Evolutionary conservation across 2,797 vertebrate species (phyloP).

Genomic region (Smutsia temminckii): DNA sequence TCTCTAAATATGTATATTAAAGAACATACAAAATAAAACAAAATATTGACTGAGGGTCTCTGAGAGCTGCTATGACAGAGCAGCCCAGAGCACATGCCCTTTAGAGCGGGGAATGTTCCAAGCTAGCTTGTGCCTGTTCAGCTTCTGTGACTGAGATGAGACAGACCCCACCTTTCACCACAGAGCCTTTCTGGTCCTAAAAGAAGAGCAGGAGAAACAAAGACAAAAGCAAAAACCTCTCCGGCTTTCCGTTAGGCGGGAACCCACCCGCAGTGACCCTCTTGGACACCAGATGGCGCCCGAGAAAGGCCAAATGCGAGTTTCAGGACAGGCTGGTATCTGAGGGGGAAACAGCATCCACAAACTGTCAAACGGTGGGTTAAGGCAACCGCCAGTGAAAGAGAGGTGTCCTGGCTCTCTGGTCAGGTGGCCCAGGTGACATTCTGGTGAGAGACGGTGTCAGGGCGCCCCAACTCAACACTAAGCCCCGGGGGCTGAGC

Average conservation of each 20-base stretch:
- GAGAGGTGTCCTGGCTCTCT: background rate
- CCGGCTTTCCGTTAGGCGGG: background rate
- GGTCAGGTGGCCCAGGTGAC: background rate
- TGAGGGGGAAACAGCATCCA: background rate
- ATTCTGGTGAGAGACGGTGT: background rate
- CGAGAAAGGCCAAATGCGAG: conserved; percentile 30
- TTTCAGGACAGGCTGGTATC: background rate
- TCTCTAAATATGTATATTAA: background rate
- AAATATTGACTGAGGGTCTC: background rate
- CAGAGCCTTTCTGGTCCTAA: background rate
- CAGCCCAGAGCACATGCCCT: background rate
- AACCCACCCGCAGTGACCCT: background rate
- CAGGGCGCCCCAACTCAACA: background rate
- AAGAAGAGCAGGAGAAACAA: background rate
- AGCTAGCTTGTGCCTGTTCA: background rate
- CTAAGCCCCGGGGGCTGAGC: rapidly evolving
- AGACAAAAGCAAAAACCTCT: background rate
- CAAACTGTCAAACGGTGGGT: no score
- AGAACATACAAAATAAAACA: background rate
- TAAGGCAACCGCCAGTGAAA: background rate
- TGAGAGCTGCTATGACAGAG: background rate
- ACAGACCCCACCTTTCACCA: background rate
- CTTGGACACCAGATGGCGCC: conserved; percentile 72
- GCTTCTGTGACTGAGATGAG: background rate
- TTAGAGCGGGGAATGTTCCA: background rate